Evolutionary conservation across 2,888 invertebrate species (phyloP).

Genomic region (Tryphoninae sp.): DNA sequence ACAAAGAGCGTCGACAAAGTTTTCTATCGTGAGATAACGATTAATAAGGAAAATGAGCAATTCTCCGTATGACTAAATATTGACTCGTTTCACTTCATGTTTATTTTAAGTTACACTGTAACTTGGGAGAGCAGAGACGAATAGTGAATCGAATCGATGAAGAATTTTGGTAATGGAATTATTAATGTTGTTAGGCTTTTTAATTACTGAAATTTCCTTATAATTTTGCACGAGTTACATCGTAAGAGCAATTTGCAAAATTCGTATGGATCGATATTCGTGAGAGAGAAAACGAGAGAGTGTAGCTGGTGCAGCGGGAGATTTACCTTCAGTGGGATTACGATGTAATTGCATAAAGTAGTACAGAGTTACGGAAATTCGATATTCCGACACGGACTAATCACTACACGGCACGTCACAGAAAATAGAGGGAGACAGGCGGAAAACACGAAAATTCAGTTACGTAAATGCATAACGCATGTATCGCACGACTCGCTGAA

Average conservation of each 20-base stretch:
- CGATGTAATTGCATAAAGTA: slow-evolving; percentile 52
- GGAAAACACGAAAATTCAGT: not conserved
- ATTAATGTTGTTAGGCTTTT: not conserved
- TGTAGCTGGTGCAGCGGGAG: not conserved
- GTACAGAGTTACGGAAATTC: slow-evolving; percentile 48
- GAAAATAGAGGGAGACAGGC: slow-evolving; percentile 17
- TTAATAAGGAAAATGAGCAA: no score
- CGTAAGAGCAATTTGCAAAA: slow-evolving; percentile 3
- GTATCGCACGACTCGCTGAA: no score
- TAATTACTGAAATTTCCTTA: not conserved
- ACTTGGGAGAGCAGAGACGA: no score
- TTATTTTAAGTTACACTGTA: no score
- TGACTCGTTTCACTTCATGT: no score
- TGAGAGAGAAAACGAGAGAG: not conserved
- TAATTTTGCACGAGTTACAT: not conserved
- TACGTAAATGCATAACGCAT: no score
- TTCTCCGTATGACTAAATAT: no score
- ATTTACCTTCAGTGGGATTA: slow-evolving; percentile 44
- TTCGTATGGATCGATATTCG: slow-evolving; percentile 15
- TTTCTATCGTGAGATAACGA: no score
- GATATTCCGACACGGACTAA: slow-evolving; percentile 23
- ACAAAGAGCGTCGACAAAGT: no score
- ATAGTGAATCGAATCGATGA: no score
- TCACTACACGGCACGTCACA: slow-evolving; percentile 28
- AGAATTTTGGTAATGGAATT: not conserved